Percentiles rank a stretch among this genome's conserved stretches.
phyloP scores from a whole-genome alignment of 2,888 invertebrate genomes.

The Operophtera brumata region DNA sequence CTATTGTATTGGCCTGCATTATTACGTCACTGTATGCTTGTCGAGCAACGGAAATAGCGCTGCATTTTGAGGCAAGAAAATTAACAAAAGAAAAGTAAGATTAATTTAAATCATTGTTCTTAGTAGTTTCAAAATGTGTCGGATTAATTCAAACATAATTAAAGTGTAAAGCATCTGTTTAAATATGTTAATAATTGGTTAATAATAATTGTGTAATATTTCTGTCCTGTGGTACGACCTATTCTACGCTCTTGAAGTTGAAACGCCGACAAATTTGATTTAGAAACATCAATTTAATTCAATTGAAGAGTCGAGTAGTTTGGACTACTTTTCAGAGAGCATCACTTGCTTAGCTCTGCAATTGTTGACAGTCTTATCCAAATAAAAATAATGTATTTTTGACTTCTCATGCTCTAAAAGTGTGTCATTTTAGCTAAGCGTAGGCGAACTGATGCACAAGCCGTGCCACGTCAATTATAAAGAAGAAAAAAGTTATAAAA shows the following conservation, averaged over 20 bases:
- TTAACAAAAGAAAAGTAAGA: too few relatives aligned
- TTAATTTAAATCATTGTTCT: too few relatives aligned
- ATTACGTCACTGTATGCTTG: constrained; percentile 16
- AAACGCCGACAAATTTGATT: constrained; percentile 8
- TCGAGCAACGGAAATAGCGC: background rate
- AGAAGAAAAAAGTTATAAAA: too few relatives aligned
- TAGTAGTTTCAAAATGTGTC: too few relatives aligned
- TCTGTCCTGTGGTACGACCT: background rate
- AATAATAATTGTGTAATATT: too few relatives aligned
- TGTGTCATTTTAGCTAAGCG: too few relatives aligned
- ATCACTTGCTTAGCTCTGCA: background rate
- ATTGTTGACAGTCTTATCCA: background rate
- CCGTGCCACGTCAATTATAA: too few relatives aligned
- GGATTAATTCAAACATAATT: too few relatives aligned
- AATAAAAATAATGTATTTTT: background rate
- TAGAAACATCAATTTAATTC: constrained; percentile 3
- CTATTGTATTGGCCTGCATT: constrained; percentile 17
- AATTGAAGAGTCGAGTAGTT: constrained; percentile 5
- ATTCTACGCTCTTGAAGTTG: background rate
- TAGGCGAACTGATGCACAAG: too few relatives aligned
- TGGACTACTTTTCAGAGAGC: background rate
- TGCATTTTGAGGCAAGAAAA: background rate
- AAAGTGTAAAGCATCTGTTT: too few relatives aligned
- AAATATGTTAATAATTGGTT: too few relatives aligned
- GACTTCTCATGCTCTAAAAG: too few relatives aligned